Conservation (phyloP, 2,888 invertebrate genomes). For the Pedicia rivosa region DNA sequence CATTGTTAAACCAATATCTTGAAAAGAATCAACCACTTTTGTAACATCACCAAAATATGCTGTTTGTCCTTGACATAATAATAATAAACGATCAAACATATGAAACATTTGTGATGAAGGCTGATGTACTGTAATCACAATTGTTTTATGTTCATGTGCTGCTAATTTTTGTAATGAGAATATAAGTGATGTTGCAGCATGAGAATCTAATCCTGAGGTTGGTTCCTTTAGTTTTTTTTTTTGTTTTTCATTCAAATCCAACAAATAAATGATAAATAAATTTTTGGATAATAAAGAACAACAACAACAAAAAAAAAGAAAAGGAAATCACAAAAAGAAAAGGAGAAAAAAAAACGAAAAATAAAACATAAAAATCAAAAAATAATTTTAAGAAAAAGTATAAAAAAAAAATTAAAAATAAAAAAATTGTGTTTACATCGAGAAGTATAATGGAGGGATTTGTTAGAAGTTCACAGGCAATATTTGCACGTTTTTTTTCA, state of each 20-base stretch:
- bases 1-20: constrained; percentile 50
- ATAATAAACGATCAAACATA: constrained; percentile 59
- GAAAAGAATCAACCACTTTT: constrained; percentile 56
- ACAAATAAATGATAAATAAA: neutral
- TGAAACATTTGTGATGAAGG: constrained; percentile 74
- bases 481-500: constrained; percentile 68
- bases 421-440: constrained; percentile 38
- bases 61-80: constrained; percentile 52
- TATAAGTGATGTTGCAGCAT: constrained; percentile 60
- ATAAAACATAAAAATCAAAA: constrained; percentile 4
- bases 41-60: constrained; percentile 61
- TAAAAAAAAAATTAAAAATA: no score
- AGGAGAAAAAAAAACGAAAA: constrained; percentile 1
- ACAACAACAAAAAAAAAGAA: no score
- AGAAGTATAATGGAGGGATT: constrained; percentile 64
- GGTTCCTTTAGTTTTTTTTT: no score
- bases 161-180: constrained; percentile 56
- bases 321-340: no score
- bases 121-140: constrained; percentile 66
- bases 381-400: neutral
- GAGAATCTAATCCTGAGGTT: constrained; percentile 67
- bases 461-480: constrained; percentile 66
- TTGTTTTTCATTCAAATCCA: neutral
- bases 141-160: constrained; percentile 57
- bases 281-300: neutral